These are phyloP conservation scores for Spisula subtruncata DNA, from an alignment of 2,888 invertebrate genomes.

Conservation along the genomic window DNA sequence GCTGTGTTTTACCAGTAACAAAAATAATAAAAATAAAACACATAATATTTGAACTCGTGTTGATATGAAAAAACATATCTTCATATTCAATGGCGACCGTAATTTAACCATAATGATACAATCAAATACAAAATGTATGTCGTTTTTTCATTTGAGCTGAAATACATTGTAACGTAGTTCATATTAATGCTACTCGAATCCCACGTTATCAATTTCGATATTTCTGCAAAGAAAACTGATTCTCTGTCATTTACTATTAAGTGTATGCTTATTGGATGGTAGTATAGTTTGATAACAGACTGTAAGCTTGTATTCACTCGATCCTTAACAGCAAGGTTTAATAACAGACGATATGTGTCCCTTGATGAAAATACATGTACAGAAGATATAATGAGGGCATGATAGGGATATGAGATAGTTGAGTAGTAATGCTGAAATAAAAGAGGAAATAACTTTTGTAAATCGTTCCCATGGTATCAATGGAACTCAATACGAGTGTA, in stretches of 20 bases:
- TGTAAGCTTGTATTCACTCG: background rate
- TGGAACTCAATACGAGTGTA: conserved; percentile 9
- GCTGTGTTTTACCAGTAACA: too few relatives aligned
- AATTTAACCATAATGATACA: too few relatives aligned
- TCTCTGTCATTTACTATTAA: background rate
- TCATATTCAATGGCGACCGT: too few relatives aligned
- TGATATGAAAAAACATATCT: too few relatives aligned
- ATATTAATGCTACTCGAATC: background rate
- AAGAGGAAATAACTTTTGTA: conserved; percentile 6
- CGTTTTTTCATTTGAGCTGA: background rate
- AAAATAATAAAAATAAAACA: too few relatives aligned
- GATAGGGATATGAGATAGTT: conserved; percentile 25
- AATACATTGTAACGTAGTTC: background rate
- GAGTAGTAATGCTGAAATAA: background rate
- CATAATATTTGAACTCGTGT: too few relatives aligned
- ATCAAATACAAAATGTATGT: too few relatives aligned
- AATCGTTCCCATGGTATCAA: conserved; percentile 16
- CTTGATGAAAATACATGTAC: conserved; percentile 6
- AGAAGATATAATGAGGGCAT: background rate
- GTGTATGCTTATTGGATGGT: background rate
- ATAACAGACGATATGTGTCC: background rate
- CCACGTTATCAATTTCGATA: background rate
- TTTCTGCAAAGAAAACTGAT: background rate
- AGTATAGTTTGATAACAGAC: background rate
- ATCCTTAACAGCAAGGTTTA: background rate